phyloP scores from a whole-genome alignment of 23 tunicate species.

The Oikopleura vanhoeffeni region DNA sequence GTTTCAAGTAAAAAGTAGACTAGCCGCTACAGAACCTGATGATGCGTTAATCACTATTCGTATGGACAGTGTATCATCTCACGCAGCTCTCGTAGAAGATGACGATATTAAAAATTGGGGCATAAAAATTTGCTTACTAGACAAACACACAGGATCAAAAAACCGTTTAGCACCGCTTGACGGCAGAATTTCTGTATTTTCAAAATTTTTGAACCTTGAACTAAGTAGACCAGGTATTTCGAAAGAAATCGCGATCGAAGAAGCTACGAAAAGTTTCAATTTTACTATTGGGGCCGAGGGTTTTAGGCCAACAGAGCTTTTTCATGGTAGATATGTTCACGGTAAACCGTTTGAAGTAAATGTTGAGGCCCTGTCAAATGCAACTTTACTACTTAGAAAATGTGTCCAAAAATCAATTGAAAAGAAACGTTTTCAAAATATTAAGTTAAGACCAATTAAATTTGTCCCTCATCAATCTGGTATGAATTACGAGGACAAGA shows the following conservation, averaged over 20 bases:
- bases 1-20: neutral
- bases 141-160: neutral
- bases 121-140: neutral
- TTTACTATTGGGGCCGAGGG: neutral
- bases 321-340: neutral
- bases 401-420: neutral
- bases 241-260: neutral
- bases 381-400: neutral
- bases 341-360: neutral
- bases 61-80: neutral
- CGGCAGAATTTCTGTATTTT: neutral
- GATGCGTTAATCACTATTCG: neutral
- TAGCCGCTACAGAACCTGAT: neutral
- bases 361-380: neutral
- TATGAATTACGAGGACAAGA: neutral
- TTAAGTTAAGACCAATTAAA: neutral
- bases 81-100: neutral
- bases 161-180: neutral
- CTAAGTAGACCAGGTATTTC: neutral
- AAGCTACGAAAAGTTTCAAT: neutral
- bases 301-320: neutral
- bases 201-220: neutral
- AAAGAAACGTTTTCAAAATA: neutral
- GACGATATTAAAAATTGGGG: neutral
- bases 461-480: neutral